Conservation (phyloP, 2,888 invertebrate species). For the Cosmia pyralina region DNA sequence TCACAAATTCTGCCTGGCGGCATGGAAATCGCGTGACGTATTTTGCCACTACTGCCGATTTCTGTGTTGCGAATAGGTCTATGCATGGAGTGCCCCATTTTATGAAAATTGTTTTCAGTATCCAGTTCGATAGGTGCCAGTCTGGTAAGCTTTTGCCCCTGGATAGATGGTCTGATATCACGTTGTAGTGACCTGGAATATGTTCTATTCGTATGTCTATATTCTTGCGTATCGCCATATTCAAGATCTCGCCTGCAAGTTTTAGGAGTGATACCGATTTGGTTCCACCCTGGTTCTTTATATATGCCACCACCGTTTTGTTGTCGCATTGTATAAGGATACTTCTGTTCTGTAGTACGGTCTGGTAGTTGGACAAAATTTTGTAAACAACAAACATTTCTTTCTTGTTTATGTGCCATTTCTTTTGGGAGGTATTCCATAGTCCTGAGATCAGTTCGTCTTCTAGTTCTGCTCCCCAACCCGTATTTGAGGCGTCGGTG, state of each 20-base stretch:
- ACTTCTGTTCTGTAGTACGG: slow-evolving; percentile 2
- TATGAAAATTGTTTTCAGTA: too few species aligned
- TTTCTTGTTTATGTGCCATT: slow-evolving; percentile 9
- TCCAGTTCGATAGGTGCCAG: too few species aligned
- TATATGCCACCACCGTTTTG: background rate
- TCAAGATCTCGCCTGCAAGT: slow-evolving; percentile 2
- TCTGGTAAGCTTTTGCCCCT: too few species aligned
- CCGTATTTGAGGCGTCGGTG: slow-evolving; percentile 3
- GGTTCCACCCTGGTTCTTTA: slow-evolving; percentile 4
- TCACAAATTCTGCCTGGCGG: too few species aligned
- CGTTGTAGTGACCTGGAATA: background rate
- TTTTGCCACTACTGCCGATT: too few species aligned
- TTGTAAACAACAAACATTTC: slow-evolving; percentile 4
- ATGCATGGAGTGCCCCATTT: too few species aligned
- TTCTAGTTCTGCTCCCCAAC: slow-evolving; percentile 11
- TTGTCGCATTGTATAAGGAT: slow-evolving; percentile 3
- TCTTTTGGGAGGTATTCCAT: background rate
- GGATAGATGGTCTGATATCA: slow-evolving; percentile 1
- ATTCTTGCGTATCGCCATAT: background rate
- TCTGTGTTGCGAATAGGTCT: too few species aligned
- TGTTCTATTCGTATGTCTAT: slow-evolving; percentile 5
- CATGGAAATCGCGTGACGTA: too few species aligned
- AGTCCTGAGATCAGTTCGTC: slow-evolving; percentile 1
- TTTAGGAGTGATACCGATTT: background rate
- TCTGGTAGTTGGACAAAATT: background rate